Evolutionary conservation across 2,113 vertebrate genomes (phyloP).

Genomic region (Nesoenas mayeri): DNA sequence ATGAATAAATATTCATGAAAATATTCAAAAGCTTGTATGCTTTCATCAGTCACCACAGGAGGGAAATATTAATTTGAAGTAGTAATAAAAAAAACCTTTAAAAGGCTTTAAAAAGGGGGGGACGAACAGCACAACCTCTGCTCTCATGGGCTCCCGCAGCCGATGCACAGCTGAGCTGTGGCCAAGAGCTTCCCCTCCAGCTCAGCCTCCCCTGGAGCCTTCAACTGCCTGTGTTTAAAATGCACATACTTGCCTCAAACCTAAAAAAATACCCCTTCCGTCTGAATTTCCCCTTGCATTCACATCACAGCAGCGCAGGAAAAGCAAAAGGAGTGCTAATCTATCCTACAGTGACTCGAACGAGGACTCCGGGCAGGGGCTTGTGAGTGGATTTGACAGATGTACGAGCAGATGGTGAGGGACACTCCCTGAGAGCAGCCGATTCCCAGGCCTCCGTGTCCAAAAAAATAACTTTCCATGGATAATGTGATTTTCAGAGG

Average conservation of each 20-base stretch:
- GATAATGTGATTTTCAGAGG: slow-evolving; percentile 61
- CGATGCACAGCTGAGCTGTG: not conserved
- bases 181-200: slow-evolving; percentile 9
- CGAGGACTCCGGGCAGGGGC: not conserved
- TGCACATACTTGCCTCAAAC: not conserved
- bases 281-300: not conserved
- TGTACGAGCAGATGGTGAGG: slow-evolving; percentile 43
- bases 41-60: slow-evolving; percentile 25
- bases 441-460: slow-evolving; percentile 48
- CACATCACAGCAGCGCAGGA: not conserved
- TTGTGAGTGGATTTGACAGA: slow-evolving; percentile 58
- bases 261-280: not conserved
- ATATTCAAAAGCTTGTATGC: not conserved
- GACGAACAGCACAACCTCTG: not conserved
- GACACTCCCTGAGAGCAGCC: slow-evolving; percentile 25
- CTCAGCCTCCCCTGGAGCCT: not conserved
- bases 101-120: not conserved
- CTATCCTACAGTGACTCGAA: slow-evolving; percentile 21
- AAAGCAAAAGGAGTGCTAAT: slow-evolving; percentile 36
- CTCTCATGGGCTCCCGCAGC: not conserved
- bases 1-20: not conserved
- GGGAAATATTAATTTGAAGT: slow-evolving; percentile 24
- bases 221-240: not conserved
- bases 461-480: slow-evolving; percentile 8
- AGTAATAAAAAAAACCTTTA: not conserved